These are phyloP conservation scores for Trisateles emortualis DNA, from an alignment of 2,888 invertebrate genomes.

Conservation along the genomic window DNA sequence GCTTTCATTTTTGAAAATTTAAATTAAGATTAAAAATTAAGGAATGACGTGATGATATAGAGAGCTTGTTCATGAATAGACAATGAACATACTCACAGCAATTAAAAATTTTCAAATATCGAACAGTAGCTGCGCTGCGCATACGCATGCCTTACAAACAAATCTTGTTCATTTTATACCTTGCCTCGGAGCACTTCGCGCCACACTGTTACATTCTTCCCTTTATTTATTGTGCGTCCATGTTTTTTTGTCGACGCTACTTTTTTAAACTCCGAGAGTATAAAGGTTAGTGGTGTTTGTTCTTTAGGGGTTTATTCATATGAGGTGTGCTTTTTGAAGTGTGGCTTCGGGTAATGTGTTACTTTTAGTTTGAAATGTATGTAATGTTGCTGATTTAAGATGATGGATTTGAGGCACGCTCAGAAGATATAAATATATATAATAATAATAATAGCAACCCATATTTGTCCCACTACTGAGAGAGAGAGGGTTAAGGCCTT, in stretches of 20 bases:
- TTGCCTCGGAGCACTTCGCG: slow-evolving; percentile 63
- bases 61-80: no score
- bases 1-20: no score
- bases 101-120: slow-evolving; percentile 14
- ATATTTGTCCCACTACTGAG: no score
- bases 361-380: slow-evolving; percentile 39
- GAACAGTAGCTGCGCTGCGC: slow-evolving; percentile 51
- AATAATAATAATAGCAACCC: no score
- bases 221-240: slow-evolving; percentile 56
- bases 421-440: no score
- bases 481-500: no score
- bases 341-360: slow-evolving; percentile 40
- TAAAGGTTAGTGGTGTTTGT: slow-evolving; percentile 62
- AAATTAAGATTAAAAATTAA: no score
- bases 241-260: slow-evolving; percentile 59
- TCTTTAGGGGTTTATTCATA: slow-evolving; percentile 52
- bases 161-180: slow-evolving; percentile 57
- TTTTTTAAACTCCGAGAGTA: slow-evolving; percentile 58
- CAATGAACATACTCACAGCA: slow-evolving; percentile 17
- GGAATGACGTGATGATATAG: no score
- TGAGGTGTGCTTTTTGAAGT: slow-evolving; percentile 43
- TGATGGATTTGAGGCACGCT: no score
- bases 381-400: slow-evolving; percentile 29
- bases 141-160: slow-evolving; percentile 43
- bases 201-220: slow-evolving; percentile 73